Evolutionary conservation across 2,113 vertebrate species (phyloP).

Genomic region (Onychostoma macrolepis): DNA sequence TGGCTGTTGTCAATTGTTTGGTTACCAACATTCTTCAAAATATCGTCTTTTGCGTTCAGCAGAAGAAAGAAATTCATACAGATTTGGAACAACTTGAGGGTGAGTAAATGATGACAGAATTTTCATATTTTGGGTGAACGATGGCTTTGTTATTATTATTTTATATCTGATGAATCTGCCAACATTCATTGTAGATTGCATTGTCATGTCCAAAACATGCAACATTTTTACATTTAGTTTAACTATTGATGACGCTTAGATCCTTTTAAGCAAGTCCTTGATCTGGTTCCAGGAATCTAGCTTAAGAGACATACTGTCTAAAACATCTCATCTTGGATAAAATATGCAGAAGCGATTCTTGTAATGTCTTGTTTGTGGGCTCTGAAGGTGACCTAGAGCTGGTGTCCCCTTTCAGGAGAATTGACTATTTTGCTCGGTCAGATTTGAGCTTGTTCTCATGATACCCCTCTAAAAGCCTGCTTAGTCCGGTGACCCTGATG

Average conservation of each 20-base stretch:
- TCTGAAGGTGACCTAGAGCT: slow-evolving; percentile 45
- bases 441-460: slow-evolving; percentile 25
- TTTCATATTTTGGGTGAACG: background rate
- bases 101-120: background rate
- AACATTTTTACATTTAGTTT: background rate
- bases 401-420: slow-evolving; percentile 52
- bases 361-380: slow-evolving; percentile 30
- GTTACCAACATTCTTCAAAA: background rate
- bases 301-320: background rate
- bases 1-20: background rate
- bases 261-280: background rate
- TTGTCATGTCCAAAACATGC: background rate
- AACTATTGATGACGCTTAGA: background rate
- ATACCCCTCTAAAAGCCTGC: slow-evolving; percentile 23
- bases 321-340: background rate
- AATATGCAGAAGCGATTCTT: slow-evolving; percentile 8
- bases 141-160: background rate
- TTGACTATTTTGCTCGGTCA: slow-evolving; percentile 39
- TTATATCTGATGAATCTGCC: background rate
- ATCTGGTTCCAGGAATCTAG: background rate
- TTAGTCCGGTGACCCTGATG: background rate
- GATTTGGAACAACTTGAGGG: background rate
- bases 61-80: background rate
- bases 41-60: background rate
- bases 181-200: background rate